phyloP scores from a whole-genome alignment of 1,140 invertebrate genomes.

The Phymorhynchus buccinoides region DNA sequence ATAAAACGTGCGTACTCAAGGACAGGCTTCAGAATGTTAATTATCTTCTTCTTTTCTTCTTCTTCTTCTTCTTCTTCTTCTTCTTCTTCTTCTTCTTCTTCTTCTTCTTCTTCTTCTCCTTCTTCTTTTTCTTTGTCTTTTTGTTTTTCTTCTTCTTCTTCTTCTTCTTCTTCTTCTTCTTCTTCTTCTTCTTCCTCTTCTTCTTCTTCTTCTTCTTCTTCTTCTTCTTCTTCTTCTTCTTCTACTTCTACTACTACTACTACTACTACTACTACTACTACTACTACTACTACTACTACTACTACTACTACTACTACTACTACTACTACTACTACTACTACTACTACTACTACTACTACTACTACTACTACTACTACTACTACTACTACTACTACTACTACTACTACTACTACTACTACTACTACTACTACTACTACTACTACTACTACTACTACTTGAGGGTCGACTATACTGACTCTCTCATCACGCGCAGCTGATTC shows the following conservation, averaged over 20 bases:
- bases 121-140: no score
- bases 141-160: no score
- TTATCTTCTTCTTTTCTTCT: no score
- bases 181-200: neutral
- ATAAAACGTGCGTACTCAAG: no score
- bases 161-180: no score
- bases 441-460: slow-evolving; percentile 15
- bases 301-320: slow-evolving; percentile 16
- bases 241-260: slow-evolving; percentile 1
- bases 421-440: slow-evolving; percentile 16
- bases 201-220: neutral
- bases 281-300: neutral
- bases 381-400: slow-evolving; percentile 17
- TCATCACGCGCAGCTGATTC: no score
- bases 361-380: slow-evolving; percentile 13
- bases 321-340: slow-evolving; percentile 17
- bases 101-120: no score
- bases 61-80: no score
- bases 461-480: no score
- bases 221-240: neutral
- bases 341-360: slow-evolving; percentile 16
- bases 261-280: neutral
- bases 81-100: no score
- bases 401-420: slow-evolving; percentile 16
- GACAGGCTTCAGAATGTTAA: no score